Conservation (phyloP, 1,140 invertebrate species). For the Drosophila malerkotliana region DNA sequence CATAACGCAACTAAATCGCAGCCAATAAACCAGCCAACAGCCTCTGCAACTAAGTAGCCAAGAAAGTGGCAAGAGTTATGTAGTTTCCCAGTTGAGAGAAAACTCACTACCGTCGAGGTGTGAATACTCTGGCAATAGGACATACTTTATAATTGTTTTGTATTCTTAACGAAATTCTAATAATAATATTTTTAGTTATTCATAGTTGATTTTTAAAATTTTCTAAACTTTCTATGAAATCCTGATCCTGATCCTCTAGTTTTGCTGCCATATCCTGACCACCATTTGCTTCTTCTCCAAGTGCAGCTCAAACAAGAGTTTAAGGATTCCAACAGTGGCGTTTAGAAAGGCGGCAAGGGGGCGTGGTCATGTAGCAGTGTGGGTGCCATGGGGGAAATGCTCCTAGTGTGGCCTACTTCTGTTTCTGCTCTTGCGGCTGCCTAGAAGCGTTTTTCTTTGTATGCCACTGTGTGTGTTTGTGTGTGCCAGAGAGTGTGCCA, state of each 20-base stretch:
- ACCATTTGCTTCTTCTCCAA: conserved; percentile 46
- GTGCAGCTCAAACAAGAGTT: conserved; percentile 45
- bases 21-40: conserved; percentile 37
- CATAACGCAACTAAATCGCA: conserved; percentile 56
- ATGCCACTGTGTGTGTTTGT: conserved; percentile 5
- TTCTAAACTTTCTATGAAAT: no score
- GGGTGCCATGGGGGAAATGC: conserved; percentile 36
- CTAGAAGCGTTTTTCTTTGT: conserved; percentile 52
- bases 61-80: conserved; percentile 7
- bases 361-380: conserved; percentile 4
- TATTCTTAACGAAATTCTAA: no score
- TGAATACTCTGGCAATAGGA: not conserved
- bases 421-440: conserved; percentile 59
- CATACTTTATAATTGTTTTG: conserved; percentile 19
- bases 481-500: conserved; percentile 55
- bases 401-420: conserved; percentile 74
- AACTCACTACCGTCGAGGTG: not conserved
- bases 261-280: not conserved
- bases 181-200: no score
- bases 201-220: no score
- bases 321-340: conserved; percentile 17
- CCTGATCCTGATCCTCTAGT: no score
- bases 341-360: not conserved
- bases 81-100: not conserved
- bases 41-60: conserved; percentile 30